Percentiles rank a stretch among this genome's conserved stretches.
Evolutionary conservation across 2,888 invertebrate species (phyloP).

Genomic region (Platycnemis pennipes): DNA sequence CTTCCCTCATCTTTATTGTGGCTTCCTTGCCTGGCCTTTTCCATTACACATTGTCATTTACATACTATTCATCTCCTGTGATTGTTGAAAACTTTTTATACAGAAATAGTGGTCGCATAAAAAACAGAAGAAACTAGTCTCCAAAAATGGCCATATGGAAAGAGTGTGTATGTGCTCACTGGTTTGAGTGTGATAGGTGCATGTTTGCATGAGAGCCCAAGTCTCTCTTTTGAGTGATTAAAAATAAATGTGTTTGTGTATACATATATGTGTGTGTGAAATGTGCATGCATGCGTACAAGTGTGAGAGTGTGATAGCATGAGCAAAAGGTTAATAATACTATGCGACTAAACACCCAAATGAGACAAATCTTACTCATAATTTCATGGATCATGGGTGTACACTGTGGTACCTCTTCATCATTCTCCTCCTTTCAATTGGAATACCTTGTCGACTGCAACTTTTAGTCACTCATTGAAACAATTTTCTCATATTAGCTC

Average conservation of each 20-base stretch:
- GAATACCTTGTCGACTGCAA: background rate
- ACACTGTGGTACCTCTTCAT: conserved; percentile 22
- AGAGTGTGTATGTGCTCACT: background rate
- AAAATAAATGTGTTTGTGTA: conserved; percentile 6
- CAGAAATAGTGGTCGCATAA: conserved; percentile 43
- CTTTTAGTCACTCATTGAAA: background rate
- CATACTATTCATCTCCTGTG: conserved; percentile 63
- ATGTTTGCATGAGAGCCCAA: background rate
- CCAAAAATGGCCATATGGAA: conserved; percentile 59
- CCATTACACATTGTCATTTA: conserved; percentile 44
- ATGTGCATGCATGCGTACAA: background rate
- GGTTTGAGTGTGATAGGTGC: background rate
- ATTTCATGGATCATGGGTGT: conserved; percentile 17
- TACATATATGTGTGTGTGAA: conserved; percentile 17
- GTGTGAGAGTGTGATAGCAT: conserved; percentile 4
- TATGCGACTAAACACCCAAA: conserved; percentile 34
- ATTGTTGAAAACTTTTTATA: conserved; percentile 68
- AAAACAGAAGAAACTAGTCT: conserved; percentile 58
- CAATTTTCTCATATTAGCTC: conserved; percentile 40
- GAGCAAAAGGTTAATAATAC: conserved; percentile 6
- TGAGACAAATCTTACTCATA: conserved; percentile 34
- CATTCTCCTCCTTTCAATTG: background rate
- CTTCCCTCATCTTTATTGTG: conserved; percentile 47
- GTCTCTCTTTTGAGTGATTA: background rate
- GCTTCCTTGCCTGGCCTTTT: conserved; percentile 57